phyloP scores from a whole-genome alignment of 2,888 invertebrate genomes.

The Amaurobius ferox region DNA sequence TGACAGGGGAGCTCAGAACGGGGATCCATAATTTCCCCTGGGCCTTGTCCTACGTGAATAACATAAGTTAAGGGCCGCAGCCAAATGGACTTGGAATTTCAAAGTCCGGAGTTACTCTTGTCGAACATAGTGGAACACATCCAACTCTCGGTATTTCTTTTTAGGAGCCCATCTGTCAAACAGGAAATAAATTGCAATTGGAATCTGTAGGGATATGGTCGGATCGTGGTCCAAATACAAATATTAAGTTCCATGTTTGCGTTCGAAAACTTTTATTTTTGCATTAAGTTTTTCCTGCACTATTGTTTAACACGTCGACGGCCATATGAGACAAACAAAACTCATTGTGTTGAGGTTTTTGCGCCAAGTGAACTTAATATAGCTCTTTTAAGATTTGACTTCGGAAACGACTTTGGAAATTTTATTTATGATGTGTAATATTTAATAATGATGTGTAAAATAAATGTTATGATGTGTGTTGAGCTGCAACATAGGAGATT shows the following conservation, averaged over 20 bases:
- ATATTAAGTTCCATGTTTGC: not conserved
- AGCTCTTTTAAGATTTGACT: no score
- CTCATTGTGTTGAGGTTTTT: no score
- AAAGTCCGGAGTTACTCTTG: conserved; percentile 66
- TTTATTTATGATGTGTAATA: no score
- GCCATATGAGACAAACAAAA: no score
- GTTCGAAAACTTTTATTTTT: no score
- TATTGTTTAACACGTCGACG: no score
- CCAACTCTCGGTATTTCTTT: conserved; percentile 67
- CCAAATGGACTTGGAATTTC: conserved; percentile 66
- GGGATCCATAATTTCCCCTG: conserved; percentile 57
- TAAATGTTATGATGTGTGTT: no score
- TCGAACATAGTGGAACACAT: conserved; percentile 68
- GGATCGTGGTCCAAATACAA: conserved; percentile 4
- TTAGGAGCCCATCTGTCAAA: conserved; percentile 63
- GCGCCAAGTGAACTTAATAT: no score
- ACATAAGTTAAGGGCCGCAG: conserved; percentile 59
- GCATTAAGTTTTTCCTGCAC: no score
- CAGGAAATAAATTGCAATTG: conserved; percentile 55
- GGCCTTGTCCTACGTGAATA: conserved; percentile 69
- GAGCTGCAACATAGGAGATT: no score
- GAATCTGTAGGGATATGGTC: conserved; percentile 41
- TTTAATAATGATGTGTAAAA: no score
- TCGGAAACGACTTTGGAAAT: no score
- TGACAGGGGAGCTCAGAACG: not conserved